These are phyloP conservation scores for Sthenelais limicola DNA, from an alignment of 2,888 invertebrate species.

Conservation along the genomic window DNA sequence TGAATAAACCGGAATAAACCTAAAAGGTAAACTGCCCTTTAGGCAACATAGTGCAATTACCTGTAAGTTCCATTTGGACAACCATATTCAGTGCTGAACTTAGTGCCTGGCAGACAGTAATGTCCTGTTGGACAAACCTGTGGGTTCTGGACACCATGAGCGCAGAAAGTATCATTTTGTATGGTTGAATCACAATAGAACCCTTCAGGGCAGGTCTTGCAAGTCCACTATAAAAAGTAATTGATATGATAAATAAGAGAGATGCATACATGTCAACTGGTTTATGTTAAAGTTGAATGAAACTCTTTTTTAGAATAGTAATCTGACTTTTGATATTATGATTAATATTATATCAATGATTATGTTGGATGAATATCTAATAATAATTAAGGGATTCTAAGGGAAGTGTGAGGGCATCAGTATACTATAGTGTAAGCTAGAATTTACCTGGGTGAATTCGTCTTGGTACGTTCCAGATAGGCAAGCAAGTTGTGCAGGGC, in stretches of 20 bases:
- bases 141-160: conserved; percentile 69
- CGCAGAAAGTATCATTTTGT: conserved; percentile 64
- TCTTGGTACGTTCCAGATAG: conserved; percentile 66
- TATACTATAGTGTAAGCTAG: not conserved
- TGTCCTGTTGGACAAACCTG: conserved; percentile 61
- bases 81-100: conserved; percentile 58
- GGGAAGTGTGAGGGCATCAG: too few species aligned
- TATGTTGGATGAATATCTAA: too few species aligned
- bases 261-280: too few species aligned
- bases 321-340: too few species aligned
- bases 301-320: too few species aligned
- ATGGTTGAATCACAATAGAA: conserved; percentile 66
- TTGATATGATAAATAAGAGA: too few species aligned
- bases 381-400: too few species aligned
- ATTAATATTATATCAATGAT: too few species aligned
- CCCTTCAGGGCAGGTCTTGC: conserved; percentile 64
- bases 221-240: conserved; percentile 55
- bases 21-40: too few species aligned
- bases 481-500: conserved; percentile 58
- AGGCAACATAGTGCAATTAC: not conserved
- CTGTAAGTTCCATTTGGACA: conserved; percentile 66
- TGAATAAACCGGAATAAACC: not conserved
- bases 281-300: too few species aligned
- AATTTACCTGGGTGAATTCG: conserved; percentile 61
- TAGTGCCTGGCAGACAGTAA: conserved; percentile 65